Conservation (phyloP, 92 coral and sea anemone species). For the Porites lobata region DNA sequence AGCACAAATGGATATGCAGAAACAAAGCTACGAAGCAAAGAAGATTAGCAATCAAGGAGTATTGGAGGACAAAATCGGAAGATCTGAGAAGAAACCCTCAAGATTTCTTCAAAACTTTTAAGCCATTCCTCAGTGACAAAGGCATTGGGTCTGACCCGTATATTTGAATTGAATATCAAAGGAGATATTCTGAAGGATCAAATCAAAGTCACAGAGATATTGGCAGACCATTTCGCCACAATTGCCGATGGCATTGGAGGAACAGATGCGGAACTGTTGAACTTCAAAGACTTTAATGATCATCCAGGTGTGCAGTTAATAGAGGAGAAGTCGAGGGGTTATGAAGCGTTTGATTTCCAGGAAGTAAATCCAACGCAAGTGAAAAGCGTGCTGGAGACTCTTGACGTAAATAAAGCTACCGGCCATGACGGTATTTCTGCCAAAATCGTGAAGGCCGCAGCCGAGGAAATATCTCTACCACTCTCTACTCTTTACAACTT, state of each 20-base stretch:
- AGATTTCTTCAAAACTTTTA: slow-evolving; percentile 10
- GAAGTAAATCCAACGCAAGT: slow-evolving; percentile 34
- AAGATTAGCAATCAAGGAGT: slow-evolving; percentile 20
- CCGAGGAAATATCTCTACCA: neutral
- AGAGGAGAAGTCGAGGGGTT: neutral
- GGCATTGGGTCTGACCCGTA: slow-evolving; percentile 7
- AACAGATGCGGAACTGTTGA: slow-evolving; percentile 3
- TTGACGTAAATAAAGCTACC: slow-evolving; percentile 1
- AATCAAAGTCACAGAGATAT: slow-evolving; percentile 29
- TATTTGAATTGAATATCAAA: slow-evolving; percentile 1
- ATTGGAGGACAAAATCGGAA: slow-evolving; percentile 28
- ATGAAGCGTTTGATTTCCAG: slow-evolving; percentile 33
- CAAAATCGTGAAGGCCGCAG: slow-evolving; percentile 47
- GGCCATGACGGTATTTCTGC: slow-evolving; percentile 53
- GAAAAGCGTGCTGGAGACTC: slow-evolving; percentile 16
- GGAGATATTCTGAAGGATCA: slow-evolving; percentile 25
- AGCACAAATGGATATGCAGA: slow-evolving; percentile 16
- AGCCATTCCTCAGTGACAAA: slow-evolving; percentile 10
- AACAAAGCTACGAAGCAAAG: slow-evolving; percentile 40
- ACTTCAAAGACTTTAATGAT: slow-evolving; percentile 3
- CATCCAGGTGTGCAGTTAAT: slow-evolving; percentile 32
- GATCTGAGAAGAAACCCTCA: slow-evolving; percentile 11
- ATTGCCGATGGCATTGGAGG: slow-evolving; percentile 21
- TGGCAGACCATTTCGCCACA: slow-evolving; percentile 35
- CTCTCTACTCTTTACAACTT: neutral